Evolutionary conservation across 1,140 invertebrate species (phyloP), one percentile per base, ranked within the genome.

Genomic region (Trichomalopsis sarcophagae): DNA sequence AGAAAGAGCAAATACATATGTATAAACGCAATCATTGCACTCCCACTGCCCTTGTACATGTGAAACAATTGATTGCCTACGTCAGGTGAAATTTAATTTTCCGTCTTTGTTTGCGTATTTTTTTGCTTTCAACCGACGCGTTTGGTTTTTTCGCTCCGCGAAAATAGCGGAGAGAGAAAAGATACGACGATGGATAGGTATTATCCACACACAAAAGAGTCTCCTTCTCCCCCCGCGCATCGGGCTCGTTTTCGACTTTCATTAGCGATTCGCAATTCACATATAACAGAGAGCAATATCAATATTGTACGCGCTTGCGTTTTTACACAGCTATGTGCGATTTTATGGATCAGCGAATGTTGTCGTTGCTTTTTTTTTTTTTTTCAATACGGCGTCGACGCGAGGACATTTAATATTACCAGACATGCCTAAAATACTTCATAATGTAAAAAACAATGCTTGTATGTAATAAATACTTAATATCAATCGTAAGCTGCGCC

Each of bases 381-480:
- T 87, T 89, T 87, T 89, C 87, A 85, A 87, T 89, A 87, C 80
- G 82, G 85, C 33, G 33, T 4, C 55, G 55, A 62, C 21, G 55
- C 6, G 79, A 88, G 83, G 89, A 89, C 86, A 89, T 86, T 90
- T 89, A 89, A 88, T 88, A 90, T 89, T 86, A 89, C 86, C 89
- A 89, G 89, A 90, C 89, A 88, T 89, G 90, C 89, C 88, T 90
- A 89, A 89, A 89, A 89, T 89, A 90, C 87, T 89, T 90, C 87
- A 88, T 90, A 91, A 89, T 90, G 89, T 89, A 90, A 89, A 89
- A 90, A 62, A 62, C 55, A 62, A 89, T 88, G 89, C 89, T 91
- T 91, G 85, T 91, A 91, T 90, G 90, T 91, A 90, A 91, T 90
- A 91, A 91, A 90, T 88, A 90, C 86, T 89, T 90, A 89, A 90